Base-by-base conservation (phyloP, 2,113 vertebrate species). In the Rhea pennata region DNA sequence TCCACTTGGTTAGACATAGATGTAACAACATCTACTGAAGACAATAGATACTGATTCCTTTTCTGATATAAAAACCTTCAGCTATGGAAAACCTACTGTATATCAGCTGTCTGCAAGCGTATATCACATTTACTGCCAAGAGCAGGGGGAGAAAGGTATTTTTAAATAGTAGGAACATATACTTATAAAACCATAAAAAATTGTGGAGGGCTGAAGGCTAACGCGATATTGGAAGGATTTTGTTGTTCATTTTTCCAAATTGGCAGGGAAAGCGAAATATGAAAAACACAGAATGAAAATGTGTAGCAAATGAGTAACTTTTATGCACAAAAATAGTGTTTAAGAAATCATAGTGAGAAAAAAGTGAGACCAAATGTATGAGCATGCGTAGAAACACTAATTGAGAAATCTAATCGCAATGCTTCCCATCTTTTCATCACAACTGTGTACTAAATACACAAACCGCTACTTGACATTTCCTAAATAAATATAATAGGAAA, bases 381-480 rank as follows among this genome's bases (percentile, higher is more conserved):
- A 84, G 72, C 56, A 82, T 62, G 76, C 2, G 0, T 66, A 73
- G 75, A 90, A 95, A 83, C 87, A 53, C 39, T 90, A 90, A 96
- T 75, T 85, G 91, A 96, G 91, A 95, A 96, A 93, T 89, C 62
- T 66, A 79, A 79, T 81, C 80, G 92, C 87, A 67, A 67, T 36
- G 89, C 92, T 95, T 94, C 93, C 84, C 70, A 91, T 79, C 75
- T 84, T 92, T 92, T 92, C 86, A 79, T 75, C 91, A 91, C 59
- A 93, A 87, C 88, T 4, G 0, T 65, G 91, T 40, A 84, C 86
- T 76, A 96, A 94, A 87, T 93, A 91, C 84, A 94, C 93, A 93
- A 96, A 96, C 96, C 88, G 74, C 92, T 94, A 82, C 95, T 96
- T 96, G 95, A 95, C 94, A 96, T 97, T 96, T 96, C 80, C 78